Evolutionary conservation across 2,888 invertebrate species (phyloP).

Genomic region (Latrodectus elegans): DNA sequence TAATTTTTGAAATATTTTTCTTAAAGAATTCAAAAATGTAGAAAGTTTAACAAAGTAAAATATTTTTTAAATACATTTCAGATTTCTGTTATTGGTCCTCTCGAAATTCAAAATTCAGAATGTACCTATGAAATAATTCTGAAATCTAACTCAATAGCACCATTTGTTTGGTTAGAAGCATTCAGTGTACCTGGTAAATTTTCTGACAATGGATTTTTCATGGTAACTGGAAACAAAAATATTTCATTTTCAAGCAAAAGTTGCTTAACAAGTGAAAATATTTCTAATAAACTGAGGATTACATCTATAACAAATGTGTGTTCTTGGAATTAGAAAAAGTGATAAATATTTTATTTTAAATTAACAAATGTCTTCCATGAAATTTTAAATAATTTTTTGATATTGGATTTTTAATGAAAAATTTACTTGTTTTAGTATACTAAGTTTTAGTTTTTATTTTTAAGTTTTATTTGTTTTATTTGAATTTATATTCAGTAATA

Average conservation of each 20-base stretch:
- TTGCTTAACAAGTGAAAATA: not conserved
- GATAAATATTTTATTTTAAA: no score
- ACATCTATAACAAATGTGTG: slow-evolving; percentile 34
- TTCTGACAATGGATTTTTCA: slow-evolving; percentile 84
- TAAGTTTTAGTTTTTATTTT: no score
- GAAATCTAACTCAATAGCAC: slow-evolving; percentile 76
- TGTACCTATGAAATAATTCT: slow-evolving; percentile 55
- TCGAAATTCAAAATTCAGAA: slow-evolving; percentile 16
- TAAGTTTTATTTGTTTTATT: no score
- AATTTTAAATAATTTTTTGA: no score
- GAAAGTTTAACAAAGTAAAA: no score
- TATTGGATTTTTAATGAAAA: no score
- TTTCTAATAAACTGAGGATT: slow-evolving; percentile 20
- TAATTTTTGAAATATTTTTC: no score
- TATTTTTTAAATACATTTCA: slow-evolving; percentile 58
- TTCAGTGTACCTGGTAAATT: slow-evolving; percentile 79
- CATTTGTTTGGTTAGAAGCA: slow-evolving; percentile 80
- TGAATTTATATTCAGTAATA: no score
- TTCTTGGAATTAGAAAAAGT: not conserved
- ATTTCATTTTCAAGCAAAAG: slow-evolving; percentile 39
- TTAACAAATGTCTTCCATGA: no score
- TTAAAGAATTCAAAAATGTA: no score
- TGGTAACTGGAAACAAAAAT: slow-evolving; percentile 2
- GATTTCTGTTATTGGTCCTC: slow-evolving; percentile 70
- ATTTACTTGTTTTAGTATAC: no score